phyloP scores from a whole-genome alignment of 2,888 invertebrate species.

The Melinopterus prodromus region DNA sequence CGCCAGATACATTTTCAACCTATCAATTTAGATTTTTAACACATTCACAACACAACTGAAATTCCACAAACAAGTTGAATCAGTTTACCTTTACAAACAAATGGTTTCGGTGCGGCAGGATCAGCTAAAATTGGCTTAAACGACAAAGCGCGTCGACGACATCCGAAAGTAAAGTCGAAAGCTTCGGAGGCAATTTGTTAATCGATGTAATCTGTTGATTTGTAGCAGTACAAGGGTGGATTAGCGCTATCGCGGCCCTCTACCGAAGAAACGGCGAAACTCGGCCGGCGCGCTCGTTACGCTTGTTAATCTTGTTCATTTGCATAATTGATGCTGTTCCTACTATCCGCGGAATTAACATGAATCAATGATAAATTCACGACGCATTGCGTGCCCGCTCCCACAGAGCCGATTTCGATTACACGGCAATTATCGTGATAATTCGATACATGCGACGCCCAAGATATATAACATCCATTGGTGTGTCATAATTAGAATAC shows the following conservation, averaged over 20 bases:
- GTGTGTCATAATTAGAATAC: no score
- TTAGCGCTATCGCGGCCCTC: constrained; percentile 4
- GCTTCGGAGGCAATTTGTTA: not conserved
- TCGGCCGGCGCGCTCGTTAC: not conserved
- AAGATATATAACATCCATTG: not conserved
- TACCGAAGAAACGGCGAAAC: not conserved
- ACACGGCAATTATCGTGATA: not conserved
- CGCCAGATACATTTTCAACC: no score
- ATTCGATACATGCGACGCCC: not conserved
- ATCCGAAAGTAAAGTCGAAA: not conserved
- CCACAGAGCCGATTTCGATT: not conserved
- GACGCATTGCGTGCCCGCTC: constrained; percentile 16
- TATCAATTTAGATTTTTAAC: no score
- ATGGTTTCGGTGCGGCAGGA: not conserved
- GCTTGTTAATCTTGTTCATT: constrained; percentile 7
- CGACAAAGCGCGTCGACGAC: not conserved
- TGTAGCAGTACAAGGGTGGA: not conserved
- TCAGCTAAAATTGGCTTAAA: not conserved
- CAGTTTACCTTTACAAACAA: no score
- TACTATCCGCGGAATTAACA: not conserved
- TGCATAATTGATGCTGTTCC: constrained; percentile 14
- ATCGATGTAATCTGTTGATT: constrained; percentile 4
- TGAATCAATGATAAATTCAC: constrained; percentile 15
- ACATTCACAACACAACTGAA: no score
- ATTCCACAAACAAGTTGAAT: no score